Percentiles rank a stretch among this genome's conserved stretches.
These are phyloP conservation scores for Molossus alvarezi DNA, from an alignment of 2,797 vertebrate species.

Conservation along the genomic window DNA sequence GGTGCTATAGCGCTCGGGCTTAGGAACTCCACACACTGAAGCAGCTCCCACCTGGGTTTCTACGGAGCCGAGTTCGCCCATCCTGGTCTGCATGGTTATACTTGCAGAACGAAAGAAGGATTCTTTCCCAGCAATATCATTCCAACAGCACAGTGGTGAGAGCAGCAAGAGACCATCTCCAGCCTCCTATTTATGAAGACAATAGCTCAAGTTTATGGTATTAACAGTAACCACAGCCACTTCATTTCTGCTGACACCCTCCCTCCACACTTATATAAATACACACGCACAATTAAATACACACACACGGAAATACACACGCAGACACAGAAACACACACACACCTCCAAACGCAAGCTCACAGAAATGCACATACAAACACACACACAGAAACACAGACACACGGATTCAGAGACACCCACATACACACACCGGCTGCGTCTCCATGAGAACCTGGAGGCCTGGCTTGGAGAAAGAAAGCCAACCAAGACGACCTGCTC, in stretches of 20 bases:
- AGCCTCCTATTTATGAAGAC: constrained; percentile 82
- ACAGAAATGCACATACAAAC: background rate
- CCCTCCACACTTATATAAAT: background rate
- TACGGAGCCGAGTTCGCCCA: background rate
- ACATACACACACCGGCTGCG: background rate
- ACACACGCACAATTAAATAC: background rate
- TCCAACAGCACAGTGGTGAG: constrained; percentile 48
- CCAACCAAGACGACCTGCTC: background rate
- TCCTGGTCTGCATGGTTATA: background rate
- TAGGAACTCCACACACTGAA: background rate
- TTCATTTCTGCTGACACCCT: background rate
- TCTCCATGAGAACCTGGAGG: background rate
- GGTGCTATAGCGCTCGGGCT: background rate
- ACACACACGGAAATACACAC: background rate
- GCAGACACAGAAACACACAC: background rate
- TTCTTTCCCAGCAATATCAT: constrained; percentile 53
- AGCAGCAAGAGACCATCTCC: constrained; percentile 67
- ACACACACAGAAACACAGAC: background rate
- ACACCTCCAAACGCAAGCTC: background rate
- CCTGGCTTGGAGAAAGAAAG: constrained; percentile 34
- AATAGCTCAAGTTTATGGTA: constrained; percentile 82
- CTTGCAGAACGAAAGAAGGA: constrained; percentile 47
- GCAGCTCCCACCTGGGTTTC: background rate
- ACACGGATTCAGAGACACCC: background rate
- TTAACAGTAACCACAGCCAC: constrained; percentile 53